Base-by-base conservation (phyloP, 2,888 invertebrate species). In the Platycheirus albimanus region DNA sequence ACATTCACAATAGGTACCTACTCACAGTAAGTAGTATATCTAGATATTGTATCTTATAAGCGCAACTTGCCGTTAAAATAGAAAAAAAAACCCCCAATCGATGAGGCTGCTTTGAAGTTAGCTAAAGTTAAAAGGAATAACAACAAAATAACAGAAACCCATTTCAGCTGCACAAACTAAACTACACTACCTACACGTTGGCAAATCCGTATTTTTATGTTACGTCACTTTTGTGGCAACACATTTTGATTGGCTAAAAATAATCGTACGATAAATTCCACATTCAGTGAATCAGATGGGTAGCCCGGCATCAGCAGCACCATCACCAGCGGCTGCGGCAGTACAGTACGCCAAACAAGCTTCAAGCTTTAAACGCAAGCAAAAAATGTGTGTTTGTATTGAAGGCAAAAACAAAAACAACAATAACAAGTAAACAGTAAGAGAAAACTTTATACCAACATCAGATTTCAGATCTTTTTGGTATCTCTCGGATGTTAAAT, bases 241-340 rank as follows among this genome's bases (percentile, higher is more conserved):
- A 87, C 87, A 86, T 87, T 86, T 87, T 88, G 88, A 90, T 90
- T 90, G 90, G 90, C 86, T 84, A 85, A 88, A 90, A 88, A 88
- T 87, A 85, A 90, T 90, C 90, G 87, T 90, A 90, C 90, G 90
- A 90, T 88, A 87, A 87, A 87, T 86, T 88, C 86, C 87, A 87
- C 86, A 85, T 85, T 33, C 38, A 43, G 69, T 81, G 81, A 78
- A 78, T 83, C 83, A 83, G 83, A 72, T 47, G 54, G 56, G 20
- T 15, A 41, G 30, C 24, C 24, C 5, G 5, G 24, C 24, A 24
- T 6, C 1, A 33, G 30, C 5, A 33, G 30, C 30, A 33, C 3
- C 5, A 24, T 24, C 8, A 33, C 5, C n/a, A n/a, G n/a, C n/a
- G n/a, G 30, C 7, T 8, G 8, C 8, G 30, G 1, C 24, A 24